phyloP scores from a whole-genome alignment of 2,797 vertebrate genomes.

The Gadopsis marmoratus region DNA sequence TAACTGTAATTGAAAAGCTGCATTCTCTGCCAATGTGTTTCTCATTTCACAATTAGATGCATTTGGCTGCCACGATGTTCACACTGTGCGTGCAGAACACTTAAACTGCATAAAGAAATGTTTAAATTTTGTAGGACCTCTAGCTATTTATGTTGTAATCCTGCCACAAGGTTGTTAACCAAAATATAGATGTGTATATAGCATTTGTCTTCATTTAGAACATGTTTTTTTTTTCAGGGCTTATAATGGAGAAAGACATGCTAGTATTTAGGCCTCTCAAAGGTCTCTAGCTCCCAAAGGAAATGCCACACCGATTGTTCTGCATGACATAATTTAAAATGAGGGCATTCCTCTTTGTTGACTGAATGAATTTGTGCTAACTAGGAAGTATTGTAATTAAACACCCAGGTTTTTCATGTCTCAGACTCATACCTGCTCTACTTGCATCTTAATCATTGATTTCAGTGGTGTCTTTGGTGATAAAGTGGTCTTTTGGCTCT shows the following conservation, averaged over 20 bases:
- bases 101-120: background rate
- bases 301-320: slow-evolving; percentile 24
- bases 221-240: background rate
- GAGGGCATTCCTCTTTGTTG: background rate
- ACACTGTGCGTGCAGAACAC: background rate
- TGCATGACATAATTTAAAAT: slow-evolving; percentile 14
- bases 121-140: slow-evolving; percentile 8
- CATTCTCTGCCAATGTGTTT: slow-evolving; percentile 50
- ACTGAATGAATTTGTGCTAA: background rate
- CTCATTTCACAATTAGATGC: slow-evolving; percentile 42
- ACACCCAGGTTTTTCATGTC: background rate
- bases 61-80: slow-evolving; percentile 31
- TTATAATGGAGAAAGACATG: background rate
- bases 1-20: slow-evolving; percentile 37
- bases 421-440: background rate
- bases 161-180: background rate
- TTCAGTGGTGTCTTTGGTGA: background rate
- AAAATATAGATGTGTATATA: background rate
- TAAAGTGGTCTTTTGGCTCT: background rate
- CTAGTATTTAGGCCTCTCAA: background rate
- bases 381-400: background rate
- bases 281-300: background rate
- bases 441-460: background rate
- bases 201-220: slow-evolving; percentile 5
- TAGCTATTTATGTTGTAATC: slow-evolving; percentile 13